A percentile compares a stretch with the other conserved stretches of the same genome.
Evolutionary conservation across 2,888 invertebrate genomes (phyloP).

Genomic region (Didymodactylos carnosus): DNA sequence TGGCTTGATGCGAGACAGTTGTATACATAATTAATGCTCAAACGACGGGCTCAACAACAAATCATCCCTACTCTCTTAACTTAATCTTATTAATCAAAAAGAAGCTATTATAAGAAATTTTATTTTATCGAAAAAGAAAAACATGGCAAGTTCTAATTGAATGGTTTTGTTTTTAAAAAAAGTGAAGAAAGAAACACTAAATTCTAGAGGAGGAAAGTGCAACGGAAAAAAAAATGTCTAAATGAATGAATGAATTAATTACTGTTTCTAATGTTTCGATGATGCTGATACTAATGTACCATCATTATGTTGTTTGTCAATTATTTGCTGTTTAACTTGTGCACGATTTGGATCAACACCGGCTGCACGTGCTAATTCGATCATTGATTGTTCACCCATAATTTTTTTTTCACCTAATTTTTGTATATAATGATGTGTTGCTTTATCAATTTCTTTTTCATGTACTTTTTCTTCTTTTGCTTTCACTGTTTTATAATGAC

Average conservation of each 20-base stretch:
- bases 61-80: too few species aligned
- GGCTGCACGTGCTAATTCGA: neutral
- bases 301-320: too few species aligned
- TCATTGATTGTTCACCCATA: neutral
- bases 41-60: too few species aligned
- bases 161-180: too few species aligned
- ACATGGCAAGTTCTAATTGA: too few species aligned
- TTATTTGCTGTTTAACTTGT: neutral
- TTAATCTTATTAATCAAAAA: too few species aligned
- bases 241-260: neutral
- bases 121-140: too few species aligned
- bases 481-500: slow-evolving; percentile 1
- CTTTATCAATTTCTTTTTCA: neutral
- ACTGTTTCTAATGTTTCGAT: neutral
- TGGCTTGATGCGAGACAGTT: too few species aligned
- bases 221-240: neutral
- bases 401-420: neutral
- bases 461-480: neutral
- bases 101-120: too few species aligned
- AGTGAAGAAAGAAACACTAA: too few species aligned
- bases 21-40: too few species aligned
- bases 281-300: neutral
- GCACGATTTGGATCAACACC: neutral
- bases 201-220: neutral
- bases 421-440: neutral